Conservation (phyloP, 2,113 vertebrate genomes). For the Bothrops jararaca region DNA sequence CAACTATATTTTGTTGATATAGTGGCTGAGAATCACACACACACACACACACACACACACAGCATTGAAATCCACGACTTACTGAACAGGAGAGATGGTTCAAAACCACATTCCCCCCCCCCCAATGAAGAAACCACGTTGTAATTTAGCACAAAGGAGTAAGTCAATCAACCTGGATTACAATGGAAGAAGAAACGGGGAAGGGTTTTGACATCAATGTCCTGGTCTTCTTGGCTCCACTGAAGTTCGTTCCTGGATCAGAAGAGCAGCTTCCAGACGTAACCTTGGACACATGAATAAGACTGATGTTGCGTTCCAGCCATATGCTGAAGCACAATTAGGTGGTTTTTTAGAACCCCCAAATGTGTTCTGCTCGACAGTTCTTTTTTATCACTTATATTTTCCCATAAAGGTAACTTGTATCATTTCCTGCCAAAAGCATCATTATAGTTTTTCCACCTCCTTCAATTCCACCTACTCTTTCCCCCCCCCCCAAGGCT, state of each 20-base stretch:
- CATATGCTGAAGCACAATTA: neutral
- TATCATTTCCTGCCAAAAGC: conserved; percentile 5
- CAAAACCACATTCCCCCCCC: neutral
- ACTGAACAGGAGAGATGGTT: neutral
- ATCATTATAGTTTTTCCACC: neutral
- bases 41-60: neutral
- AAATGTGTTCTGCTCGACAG: neutral
- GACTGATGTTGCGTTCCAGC: neutral
- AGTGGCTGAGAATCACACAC: neutral
- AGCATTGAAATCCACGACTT: neutral
- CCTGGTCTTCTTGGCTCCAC: neutral
- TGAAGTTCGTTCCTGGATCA: neutral
- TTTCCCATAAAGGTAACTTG: neutral
- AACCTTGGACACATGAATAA: neutral
- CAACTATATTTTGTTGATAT: neutral
- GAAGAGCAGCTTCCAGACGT: neutral
- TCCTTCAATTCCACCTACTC: neutral
- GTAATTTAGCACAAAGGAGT: neutral
- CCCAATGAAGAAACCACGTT: neutral
- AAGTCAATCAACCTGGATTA: neutral
- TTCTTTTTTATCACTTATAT: neutral
- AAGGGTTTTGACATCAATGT: neutral
- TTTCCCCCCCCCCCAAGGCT: too few species aligned
- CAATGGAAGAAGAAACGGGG: neutral
- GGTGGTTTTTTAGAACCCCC: neutral